Evolutionary conservation across 2,888 invertebrate species (phyloP), one percentile per base, ranked within the genome.

Genomic region (Drosophila limbata): DNA sequence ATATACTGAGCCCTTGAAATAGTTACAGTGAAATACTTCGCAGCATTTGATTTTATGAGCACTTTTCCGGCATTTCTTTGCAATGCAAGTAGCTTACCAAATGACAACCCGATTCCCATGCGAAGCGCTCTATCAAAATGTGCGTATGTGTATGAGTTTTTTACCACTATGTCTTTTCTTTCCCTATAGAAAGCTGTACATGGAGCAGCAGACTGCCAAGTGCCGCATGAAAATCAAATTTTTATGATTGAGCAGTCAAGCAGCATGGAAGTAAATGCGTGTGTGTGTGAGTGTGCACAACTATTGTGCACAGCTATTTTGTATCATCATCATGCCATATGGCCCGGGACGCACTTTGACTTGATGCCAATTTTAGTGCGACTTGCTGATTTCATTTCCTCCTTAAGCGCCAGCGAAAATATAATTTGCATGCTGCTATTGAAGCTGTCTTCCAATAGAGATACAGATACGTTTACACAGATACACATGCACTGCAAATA

Each of bases 231-330:
- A 88, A 84, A 88, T 84, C 86, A 88, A 88, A 85, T 88, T 84
- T 82, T 83, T 84, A 88, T 85, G 83, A 84, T 88, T 85, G 88
- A 88, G 77, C 88, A 79, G 86, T 70, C 81, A 84, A 68, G 88
- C 61, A 77, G 86, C 80, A 72, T 84, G 80, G 77, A 85, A 84
- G 73, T 69, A n/a, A n/a, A n/a, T n/a, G n/a, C n/a, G n/a, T n/a
- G 21, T 39, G 11, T n/a, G 39, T 17, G 28, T 33, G 40, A 17
- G 39, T 52, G 13, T 51, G 59, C 45, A 48, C 25, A 47, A 35
- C 19, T n/a, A n/a, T n/a, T n/a, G n/a, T n/a, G n/a, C n/a, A n/a
- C n/a, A n/a, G 84, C 68, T 69, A 84, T 84, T 79, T 84, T 88
- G 88, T 88, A 85, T 88, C 88, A 80, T 88, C 88, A 77, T 72